Evolutionary conservation across 2,888 invertebrate species (phyloP), one percentile per base, ranked within the genome.

Genomic region (Coecobrya sp.): DNA sequence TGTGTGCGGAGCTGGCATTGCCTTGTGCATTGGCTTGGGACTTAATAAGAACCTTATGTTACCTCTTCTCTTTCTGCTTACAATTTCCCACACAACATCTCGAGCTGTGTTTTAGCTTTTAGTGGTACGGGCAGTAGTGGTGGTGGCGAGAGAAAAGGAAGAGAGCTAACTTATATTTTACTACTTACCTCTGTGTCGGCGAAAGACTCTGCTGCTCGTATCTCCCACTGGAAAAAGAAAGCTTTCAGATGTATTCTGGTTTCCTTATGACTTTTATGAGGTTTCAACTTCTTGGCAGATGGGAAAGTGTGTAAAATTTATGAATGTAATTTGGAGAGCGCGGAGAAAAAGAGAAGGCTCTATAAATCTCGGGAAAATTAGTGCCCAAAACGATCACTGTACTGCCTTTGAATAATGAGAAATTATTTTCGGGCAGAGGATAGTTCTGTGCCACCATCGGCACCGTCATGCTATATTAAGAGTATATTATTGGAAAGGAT

Each of bases 331-430:
- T 92, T 92, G 59, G 92, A 52, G 76, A 73, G 73, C 82, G 84
- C 16, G 27, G 82, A 91, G 82, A 45, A 76, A 70, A 87, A 27
- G 55, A 59, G 87, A 92, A 84, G 82, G 82, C 92, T 92, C 84
- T 92, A 91, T 91, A 88, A 87, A 88, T 92, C 92, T 92, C 52
- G 87, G 65, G 87, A 84, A 92, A 92, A 92, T 92, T 92, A 92
- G 87, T 87, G 87, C 87, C 87, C 73, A 76, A 92, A 84, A 87
- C 76, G 87, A 92, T 92, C 92, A 87, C 59, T 55, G 55, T 59
- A 68, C 82, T 68, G 42, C 82, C 49, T 91, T 89, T 90, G 87
- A 92, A 92, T 87, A 84, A 87, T 84, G 81, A 81, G 86, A 62
- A 91, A 90, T 84, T 25, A 36, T 36, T 42, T 68, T 70, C 25